Percentiles rank a stretch among this genome's conserved stretches.
Evolutionary conservation across 1,140 invertebrate species (phyloP).

Genomic region (Caenorhabditis remanei): DNA sequence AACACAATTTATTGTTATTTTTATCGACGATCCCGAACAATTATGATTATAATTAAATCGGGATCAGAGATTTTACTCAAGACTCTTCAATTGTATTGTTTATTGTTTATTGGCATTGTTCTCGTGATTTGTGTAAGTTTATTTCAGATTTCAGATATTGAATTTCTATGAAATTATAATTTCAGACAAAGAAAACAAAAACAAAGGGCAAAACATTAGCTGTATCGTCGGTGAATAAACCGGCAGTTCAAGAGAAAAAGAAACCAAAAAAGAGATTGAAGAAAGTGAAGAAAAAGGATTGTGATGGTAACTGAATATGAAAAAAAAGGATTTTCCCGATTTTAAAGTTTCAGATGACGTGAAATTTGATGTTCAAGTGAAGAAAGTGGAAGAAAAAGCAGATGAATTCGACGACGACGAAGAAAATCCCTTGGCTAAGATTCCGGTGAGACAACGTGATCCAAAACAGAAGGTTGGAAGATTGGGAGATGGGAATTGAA

Average conservation of each 20-base stretch:
- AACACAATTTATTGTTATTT: not conserved
- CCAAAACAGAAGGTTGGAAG: not conserved
- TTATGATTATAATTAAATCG: not conserved
- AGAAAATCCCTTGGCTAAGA: not conserved
- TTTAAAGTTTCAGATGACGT: not conserved
- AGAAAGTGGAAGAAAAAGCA: not conserved
- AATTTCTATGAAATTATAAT: too few species aligned
- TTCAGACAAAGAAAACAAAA: too few species aligned
- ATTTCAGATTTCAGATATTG: not conserved
- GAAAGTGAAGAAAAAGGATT: not conserved
- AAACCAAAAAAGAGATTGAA: not conserved
- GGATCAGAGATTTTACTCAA: slow-evolving; percentile 18
- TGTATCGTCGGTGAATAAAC: not conserved
- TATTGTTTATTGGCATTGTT: slow-evolving; percentile 9
- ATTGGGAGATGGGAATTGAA: not conserved
- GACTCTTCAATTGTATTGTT: slow-evolving; percentile 23
- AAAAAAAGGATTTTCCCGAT: not conserved
- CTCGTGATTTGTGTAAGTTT: slow-evolving; percentile 1
- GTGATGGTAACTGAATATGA: not conserved
- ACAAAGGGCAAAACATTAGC: not conserved
- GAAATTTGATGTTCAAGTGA: not conserved
- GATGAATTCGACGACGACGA: slow-evolving; percentile 17
- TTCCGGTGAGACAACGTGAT: not conserved
- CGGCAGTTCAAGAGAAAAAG: not conserved
- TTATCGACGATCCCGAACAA: not conserved